phyloP scores from a whole-genome alignment of 2,113 vertebrate genomes.

The Conger conger region DNA sequence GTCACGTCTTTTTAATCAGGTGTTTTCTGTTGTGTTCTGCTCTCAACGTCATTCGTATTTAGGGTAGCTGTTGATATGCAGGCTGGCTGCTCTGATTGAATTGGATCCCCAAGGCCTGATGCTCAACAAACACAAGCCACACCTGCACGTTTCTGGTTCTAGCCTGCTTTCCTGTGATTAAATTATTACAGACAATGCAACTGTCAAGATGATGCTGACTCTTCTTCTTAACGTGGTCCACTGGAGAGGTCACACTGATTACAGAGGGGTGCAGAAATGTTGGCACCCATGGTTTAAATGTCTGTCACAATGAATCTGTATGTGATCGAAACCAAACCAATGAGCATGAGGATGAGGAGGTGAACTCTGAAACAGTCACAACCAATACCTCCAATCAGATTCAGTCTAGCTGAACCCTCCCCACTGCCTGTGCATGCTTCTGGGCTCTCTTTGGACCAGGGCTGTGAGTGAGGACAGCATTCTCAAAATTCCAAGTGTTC shows the following conservation, averaged over 20 bases:
- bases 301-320: too few species aligned
- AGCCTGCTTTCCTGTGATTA: neutral
- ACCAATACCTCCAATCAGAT: too few species aligned
- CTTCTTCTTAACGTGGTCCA: neutral
- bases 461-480: neutral
- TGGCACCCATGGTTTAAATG: neutral
- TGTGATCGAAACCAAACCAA: too few species aligned
- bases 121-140: neutral
- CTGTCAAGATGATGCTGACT: neutral
- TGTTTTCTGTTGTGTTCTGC: neutral
- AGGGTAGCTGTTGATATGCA: too few species aligned
- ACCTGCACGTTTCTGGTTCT: neutral
- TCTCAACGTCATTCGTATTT: neutral
- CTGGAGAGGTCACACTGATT: neutral
- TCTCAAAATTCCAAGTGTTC: too few species aligned
- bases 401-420: neutral
- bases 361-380: too few species aligned
- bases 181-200: neutral
- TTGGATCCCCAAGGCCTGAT: neutral
- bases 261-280: too few species aligned
- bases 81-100: too few species aligned
- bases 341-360: neutral
- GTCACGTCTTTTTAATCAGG: neutral
- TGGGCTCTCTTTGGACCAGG: neutral
- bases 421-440: neutral